These are phyloP conservation scores for Trematomus bernacchii DNA, from an alignment of 2,797 vertebrate genomes.

Conservation along the genomic window DNA sequence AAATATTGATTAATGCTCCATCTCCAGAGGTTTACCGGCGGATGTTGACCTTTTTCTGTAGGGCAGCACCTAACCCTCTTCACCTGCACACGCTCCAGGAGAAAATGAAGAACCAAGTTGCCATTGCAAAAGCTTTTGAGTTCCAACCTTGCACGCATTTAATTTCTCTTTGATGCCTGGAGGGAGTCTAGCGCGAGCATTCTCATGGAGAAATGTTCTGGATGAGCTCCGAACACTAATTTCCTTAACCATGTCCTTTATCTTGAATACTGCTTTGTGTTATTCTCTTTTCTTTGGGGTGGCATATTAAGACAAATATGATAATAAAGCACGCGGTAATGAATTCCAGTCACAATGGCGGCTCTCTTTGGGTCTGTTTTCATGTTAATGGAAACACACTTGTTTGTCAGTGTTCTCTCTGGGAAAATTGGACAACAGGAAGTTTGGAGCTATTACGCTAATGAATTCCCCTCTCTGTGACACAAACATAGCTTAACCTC, in stretches of 20 bases:
- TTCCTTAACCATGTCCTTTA: constrained; percentile 9
- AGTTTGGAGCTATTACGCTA: constrained; percentile 37
- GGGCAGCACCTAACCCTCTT: background rate
- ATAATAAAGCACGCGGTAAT: constrained; percentile 48
- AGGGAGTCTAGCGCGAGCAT: background rate
- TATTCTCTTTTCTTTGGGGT: constrained; percentile 23
- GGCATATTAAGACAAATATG: constrained; percentile 36
- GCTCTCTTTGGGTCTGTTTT: constrained; percentile 23
- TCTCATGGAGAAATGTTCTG: constrained; percentile 3
- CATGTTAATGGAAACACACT: constrained; percentile 51
- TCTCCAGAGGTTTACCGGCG: constrained; percentile 2
- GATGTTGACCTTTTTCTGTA: constrained; percentile 43
- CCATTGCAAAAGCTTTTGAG: background rate
- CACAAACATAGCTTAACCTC: constrained; percentile 25
- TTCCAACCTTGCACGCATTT: background rate
- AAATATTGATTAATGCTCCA: constrained; percentile 30
- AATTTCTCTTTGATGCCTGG: constrained; percentile 3
- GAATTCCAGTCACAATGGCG: constrained; percentile 42
- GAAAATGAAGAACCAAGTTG: constrained; percentile 1
- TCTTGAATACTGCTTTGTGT: constrained; percentile 25
- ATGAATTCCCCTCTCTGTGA: constrained; percentile 49
- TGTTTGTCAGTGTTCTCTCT: constrained; percentile 22
- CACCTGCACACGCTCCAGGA: background rate
- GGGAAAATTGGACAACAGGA: constrained; percentile 40
- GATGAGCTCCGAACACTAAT: constrained; percentile 7